These are phyloP conservation scores for Parnassius apollo DNA, from an alignment of 2,888 invertebrate species.

Conservation along the genomic window DNA sequence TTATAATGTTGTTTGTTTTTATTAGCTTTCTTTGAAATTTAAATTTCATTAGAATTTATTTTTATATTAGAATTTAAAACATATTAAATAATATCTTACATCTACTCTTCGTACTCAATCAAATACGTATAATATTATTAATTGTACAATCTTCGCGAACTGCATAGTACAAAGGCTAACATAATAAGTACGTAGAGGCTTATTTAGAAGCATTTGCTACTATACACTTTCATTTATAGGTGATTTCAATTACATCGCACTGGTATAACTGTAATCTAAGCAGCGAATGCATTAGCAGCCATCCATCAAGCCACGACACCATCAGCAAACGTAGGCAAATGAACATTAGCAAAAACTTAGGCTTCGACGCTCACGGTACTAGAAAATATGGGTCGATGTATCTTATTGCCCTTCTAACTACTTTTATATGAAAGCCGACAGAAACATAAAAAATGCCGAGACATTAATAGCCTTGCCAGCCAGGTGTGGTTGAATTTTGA, in stretches of 20 bases:
- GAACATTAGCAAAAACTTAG: conserved; percentile 32
- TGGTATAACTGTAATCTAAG: conserved; percentile 24
- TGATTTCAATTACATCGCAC: conserved; percentile 30
- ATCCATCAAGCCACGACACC: conserved; percentile 29
- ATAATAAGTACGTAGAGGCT: neutral
- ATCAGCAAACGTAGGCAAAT: conserved; percentile 30
- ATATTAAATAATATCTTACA: neutral
- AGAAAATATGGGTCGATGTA: conserved; percentile 24
- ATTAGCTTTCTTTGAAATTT: conserved; percentile 7
- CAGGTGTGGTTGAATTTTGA: conserved; percentile 7
- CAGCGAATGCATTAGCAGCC: conserved; percentile 25
- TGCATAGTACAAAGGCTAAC: too few species aligned
- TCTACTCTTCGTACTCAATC: too few species aligned
- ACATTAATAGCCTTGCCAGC: conserved; percentile 4
- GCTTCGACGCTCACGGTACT: conserved; percentile 27
- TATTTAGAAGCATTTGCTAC: neutral
- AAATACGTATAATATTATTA: too few species aligned
- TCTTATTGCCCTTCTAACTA: conserved; percentile 31
- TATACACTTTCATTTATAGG: conserved; percentile 19
- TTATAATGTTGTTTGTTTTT: conserved; percentile 7
- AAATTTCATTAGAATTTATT: neutral
- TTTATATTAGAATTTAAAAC: neutral
- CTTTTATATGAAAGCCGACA: conserved; percentile 13
- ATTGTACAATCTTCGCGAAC: too few species aligned
- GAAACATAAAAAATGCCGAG: conserved; percentile 18